Base-by-base conservation (phyloP, 35 echinoderm and acorn worm genomes). In the Lytechinus variegatus region DNA sequence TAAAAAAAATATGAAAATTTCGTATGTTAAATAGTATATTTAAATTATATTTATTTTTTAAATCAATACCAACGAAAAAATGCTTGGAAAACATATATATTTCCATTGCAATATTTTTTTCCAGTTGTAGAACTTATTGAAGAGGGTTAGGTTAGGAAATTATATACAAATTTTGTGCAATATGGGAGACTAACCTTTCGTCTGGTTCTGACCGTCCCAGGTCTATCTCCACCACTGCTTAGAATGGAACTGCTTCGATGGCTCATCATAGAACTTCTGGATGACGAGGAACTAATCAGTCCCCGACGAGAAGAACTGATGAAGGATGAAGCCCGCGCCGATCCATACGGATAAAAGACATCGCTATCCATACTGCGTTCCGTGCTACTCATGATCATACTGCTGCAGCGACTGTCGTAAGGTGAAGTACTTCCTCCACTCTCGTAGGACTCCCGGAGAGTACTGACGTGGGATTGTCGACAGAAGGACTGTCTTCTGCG, bases 211-310 rank as follows among this genome's bases (percentile, higher is more conserved):
- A 96, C 91, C 14, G 91, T 24, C 4, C 94, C 94, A 56, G 96
- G 95, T 10, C 95, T 86, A 14, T 99, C 97, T 24, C 72, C 89
- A 24, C 94, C 95, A 10, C 95, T 96, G 54, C 97, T 96, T 14
- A 99, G 89, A 3, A 99, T 96, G 6, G 98, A 99, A 28, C 98
- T 96, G 61, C 96, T 97, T 27, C 97, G 55, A 29, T 89, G 95
- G 5, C 54, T 57, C 54, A 56, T 95, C n/a, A 44, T 91, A 52
- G 33, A 29, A 53, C 87, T 27, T 21, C 33, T 52, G 9, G 95
- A 89, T 27, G 60, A 61, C 66, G 56, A 53, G 4, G 87, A 86
- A 72, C 94, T 92, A 3, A 86, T 29, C 27, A 86, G 72, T 24
- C 89, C 86, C 21, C 53, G 33, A 13, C 28, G 33, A 10, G 60